Base-by-base conservation (phyloP, 2,888 invertebrate species). In the Agonopterix arenella region DNA sequence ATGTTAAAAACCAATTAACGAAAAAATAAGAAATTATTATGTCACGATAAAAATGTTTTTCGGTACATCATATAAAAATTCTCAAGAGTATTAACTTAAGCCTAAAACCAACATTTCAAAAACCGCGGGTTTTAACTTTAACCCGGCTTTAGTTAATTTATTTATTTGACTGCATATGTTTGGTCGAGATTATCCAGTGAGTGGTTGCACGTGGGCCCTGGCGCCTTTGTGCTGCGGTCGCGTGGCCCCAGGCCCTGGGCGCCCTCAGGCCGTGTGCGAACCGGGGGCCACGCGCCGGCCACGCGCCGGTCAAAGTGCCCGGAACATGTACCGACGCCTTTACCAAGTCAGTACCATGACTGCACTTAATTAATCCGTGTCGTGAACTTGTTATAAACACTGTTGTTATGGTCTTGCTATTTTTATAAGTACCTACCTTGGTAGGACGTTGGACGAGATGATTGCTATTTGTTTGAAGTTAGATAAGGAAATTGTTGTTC, bases 301-400 rank as follows among this genome's bases (percentile, higher is more conserved):
- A 69, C 76, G 70, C 66, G 78, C 51, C 53, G 8, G 54, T 52
- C 76, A 76, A 83, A 85, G 84, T 84, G 79, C 74, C 74, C 71
- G 69, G 75, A 76, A 80, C 76, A 72, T 72, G 72, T 72, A 61
- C 68, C 58, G 28, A 77, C 81, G 83, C 83, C 84, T 79, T 65
- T 65, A 59, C 65, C 63, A 75, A 71, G 76, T 72, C 75, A 68
- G 76, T 80, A 81, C 78, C 72, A 69, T 77, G 78, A 76, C 76
- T 76, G 76, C 75, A 85, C 80, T 84, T 81, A 84, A 86, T 86
- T 86, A 84, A 80, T 80, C 76, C 80, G 70, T 77, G 76, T 75
- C 78, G 67, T 59, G 64, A 61, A 70, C 66, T 69, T 59, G 56
- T 59, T 63, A 55, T 62, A 62, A 70, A 68, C 64, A 62, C 60